Conservation (phyloP, 2,797 vertebrate genomes). For the Trachurus trachurus region DNA sequence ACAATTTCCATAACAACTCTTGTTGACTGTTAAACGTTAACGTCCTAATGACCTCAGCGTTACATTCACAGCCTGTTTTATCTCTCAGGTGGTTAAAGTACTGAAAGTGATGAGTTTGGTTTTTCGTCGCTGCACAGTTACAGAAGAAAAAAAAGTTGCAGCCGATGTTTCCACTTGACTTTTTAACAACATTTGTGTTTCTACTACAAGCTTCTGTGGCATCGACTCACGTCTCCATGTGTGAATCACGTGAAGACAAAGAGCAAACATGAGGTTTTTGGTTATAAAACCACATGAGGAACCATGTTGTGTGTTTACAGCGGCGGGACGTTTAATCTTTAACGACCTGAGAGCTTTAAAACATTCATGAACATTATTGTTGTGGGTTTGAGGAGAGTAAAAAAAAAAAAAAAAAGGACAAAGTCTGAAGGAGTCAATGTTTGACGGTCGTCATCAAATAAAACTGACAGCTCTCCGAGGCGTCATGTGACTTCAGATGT, state of each 20-base stretch:
- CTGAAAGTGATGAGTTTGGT: not conserved
- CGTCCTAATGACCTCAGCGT: too few species aligned
- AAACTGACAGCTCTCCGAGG: constrained; percentile 8
- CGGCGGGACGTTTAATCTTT: not conserved
- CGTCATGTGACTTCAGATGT: constrained; percentile 12
- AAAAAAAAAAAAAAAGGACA: too few species aligned
- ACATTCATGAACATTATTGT: not conserved
- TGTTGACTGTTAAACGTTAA: too few species aligned
- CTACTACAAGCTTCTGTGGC: not conserved
- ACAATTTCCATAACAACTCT: too few species aligned
- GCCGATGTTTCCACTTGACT: not conserved
- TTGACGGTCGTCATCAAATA: not conserved
- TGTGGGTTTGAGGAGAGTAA: not conserved
- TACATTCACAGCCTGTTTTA: too few species aligned
- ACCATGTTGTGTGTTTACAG: not conserved
- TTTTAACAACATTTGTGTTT: not conserved
- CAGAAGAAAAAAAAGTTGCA: too few species aligned
- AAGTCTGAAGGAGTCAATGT: too few species aligned
- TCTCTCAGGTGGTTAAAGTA: too few species aligned
- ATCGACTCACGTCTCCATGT: not conserved
- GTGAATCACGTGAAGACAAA: too few species aligned
- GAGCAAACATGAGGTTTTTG: too few species aligned
- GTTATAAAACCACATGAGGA: too few species aligned
- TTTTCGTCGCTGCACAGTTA: not conserved
- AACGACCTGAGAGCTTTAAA: not conserved